A percentile compares a stretch with the other conserved stretches of the same genome.
These are phyloP conservation scores for Pelusios castaneus DNA, from an alignment of 2,113 vertebrate species.

Conservation along the genomic window DNA sequence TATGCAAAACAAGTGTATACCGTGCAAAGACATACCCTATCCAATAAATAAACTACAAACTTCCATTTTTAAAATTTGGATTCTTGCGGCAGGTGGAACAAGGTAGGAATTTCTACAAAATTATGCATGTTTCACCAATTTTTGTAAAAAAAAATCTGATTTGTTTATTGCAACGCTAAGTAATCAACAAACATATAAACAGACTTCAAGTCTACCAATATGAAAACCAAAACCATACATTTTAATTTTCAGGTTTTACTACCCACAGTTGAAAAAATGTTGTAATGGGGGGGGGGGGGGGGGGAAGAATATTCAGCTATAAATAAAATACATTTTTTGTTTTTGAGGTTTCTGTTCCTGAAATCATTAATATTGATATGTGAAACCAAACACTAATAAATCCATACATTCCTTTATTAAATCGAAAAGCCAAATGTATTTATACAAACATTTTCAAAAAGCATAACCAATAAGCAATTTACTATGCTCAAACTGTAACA, in stretches of 20 bases:
- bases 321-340: neutral
- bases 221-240: neutral
- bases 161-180: neutral
- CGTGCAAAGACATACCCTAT: neutral
- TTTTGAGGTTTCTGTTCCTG: neutral
- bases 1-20: neutral
- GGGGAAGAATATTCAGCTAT: neutral
- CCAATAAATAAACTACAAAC: neutral
- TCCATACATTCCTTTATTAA: too few relatives aligned
- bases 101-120: neutral
- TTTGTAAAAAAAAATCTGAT: neutral
- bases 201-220: neutral
- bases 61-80: neutral
- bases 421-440: too few relatives aligned
- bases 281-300: neutral
- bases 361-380: too few relatives aligned
- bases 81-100: neutral
- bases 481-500: too few relatives aligned
- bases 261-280: too few relatives aligned
- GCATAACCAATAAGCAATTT: too few relatives aligned
- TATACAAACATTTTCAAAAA: too few relatives aligned
- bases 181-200: neutral
- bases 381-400: too few relatives aligned
- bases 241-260: neutral
- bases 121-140: fast-evolving